Base-by-base conservation (phyloP, 2,797 vertebrate genomes). In the Pteronotus mesoamericanus region DNA sequence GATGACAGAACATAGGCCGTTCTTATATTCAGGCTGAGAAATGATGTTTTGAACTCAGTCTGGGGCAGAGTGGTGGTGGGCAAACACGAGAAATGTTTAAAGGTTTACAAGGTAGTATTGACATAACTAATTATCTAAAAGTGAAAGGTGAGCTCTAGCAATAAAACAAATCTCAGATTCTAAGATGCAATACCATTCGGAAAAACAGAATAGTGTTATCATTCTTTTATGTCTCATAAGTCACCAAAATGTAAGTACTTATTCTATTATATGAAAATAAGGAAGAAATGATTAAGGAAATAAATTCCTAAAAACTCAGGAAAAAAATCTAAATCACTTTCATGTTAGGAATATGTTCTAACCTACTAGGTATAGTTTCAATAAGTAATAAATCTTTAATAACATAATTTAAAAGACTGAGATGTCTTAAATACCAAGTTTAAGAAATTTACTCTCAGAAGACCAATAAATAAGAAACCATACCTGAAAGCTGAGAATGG, bases 381-480 rank as follows among this genome's bases (percentile, higher is more conserved):
- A 24, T 90, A 75, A 66, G 16, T 83, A 48, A 74, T 57, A 95
- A 78, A 94, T 37, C 4, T 83, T 94, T 42, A 95, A 34, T 79
- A 46, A 42, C 46, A 69, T 53, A 68, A 93, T 83, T 57, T 2
- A 72, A 78, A 74, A 75, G 42, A 88, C 44, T 9, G 29, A 18
- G 11, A 42, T 46, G n/a, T 34, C 12, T 51, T 92, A 90, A 71
- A 42, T 5, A 21, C 11, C 8, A 77, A 78, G 2, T 92, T 94
- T 53, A 86, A 94, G 22, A 85, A 92, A 89, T 46, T 29, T 59
- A 83, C 32, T 90, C 9, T 92, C 19, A 91, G 48, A 32, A 72
- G 94, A 93, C 16, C 77, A 95, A 94, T 86, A 61, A 85, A 85
- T 75, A 89, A 82, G n/a, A 55, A 89, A 90, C 18, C 32, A 53